Percentiles rank a stretch among this genome's conserved stretches.
These are phyloP conservation scores for Dermatemys mawii DNA, from an alignment of 2,113 vertebrate species.

Conservation along the genomic window DNA sequence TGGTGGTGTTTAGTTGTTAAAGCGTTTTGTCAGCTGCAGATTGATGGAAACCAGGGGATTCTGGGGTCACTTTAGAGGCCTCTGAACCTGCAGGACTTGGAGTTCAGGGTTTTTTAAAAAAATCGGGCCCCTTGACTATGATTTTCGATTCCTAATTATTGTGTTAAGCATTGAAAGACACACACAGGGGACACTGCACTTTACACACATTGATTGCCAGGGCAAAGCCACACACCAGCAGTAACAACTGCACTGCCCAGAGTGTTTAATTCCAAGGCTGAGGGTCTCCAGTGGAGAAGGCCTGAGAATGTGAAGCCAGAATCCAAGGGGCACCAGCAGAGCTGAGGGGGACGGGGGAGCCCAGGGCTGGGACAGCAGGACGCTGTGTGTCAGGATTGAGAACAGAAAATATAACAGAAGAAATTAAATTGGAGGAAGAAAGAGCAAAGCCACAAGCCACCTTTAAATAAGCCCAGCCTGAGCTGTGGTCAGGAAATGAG, in stretches of 20 bases:
- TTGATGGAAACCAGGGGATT: neutral
- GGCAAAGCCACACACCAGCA: neutral
- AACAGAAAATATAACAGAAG: too few relatives aligned
- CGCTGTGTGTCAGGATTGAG: too few relatives aligned
- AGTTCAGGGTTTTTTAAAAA: neutral
- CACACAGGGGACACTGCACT: neutral
- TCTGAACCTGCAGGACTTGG: too few relatives aligned
- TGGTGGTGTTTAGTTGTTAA: neutral
- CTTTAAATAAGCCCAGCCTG: neutral
- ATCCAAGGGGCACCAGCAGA: too few relatives aligned
- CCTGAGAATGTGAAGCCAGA: neutral
- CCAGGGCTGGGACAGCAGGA: too few relatives aligned
- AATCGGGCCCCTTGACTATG: neutral
- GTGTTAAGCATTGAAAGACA: neutral
- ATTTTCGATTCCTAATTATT: neutral
- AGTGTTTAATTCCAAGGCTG: neutral
- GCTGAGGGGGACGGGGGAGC: too few relatives aligned
- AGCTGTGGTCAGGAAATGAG: neutral
- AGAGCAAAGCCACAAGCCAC: neutral
- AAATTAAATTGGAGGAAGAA: neutral
- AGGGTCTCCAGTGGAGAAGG: neutral
- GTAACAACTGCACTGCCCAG: neutral
- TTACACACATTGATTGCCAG: neutral
- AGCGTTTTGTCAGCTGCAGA: neutral
- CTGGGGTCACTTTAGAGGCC: too few relatives aligned